Conservation (phyloP, 2,797 vertebrate species). For the Liasis olivaceus region DNA sequence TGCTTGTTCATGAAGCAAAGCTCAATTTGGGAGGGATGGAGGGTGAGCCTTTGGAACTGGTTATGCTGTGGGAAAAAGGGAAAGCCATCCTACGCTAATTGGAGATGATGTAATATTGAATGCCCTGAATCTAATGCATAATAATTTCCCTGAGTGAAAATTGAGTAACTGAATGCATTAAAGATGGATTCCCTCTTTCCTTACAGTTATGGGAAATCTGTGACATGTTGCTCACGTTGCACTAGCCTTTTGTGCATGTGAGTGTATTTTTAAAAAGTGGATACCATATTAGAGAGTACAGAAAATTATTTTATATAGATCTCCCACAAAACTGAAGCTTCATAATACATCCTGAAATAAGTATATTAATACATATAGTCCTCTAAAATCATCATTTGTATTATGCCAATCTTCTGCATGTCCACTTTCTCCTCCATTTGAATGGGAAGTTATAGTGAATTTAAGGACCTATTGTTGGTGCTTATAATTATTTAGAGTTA, state of each 20-base stretch:
- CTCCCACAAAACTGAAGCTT: neutral
- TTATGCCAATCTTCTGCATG: neutral
- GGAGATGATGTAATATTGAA: conserved; percentile 30
- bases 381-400: neutral
- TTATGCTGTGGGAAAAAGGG: conserved; percentile 50
- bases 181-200: neutral
- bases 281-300: neutral
- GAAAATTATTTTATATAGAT: neutral
- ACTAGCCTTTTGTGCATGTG: neutral
- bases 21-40: neutral
- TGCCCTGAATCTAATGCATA: conserved; percentile 38
- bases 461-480: neutral
- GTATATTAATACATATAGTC: neutral
- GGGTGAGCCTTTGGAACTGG: conserved; percentile 27
- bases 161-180: conserved; percentile 18
- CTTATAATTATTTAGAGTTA: neutral
- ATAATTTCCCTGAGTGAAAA: conserved; percentile 18
- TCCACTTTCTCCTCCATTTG: neutral
- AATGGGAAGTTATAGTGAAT: neutral
- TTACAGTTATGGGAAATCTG: neutral
- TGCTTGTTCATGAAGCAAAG: neutral
- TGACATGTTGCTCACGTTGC: neutral
- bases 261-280: neutral
- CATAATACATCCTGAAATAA: neutral
- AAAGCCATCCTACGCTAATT: conserved; percentile 57